These are phyloP conservation scores for Sesamia inferens DNA, from an alignment of 2,888 invertebrate species.

Conservation along the genomic window DNA sequence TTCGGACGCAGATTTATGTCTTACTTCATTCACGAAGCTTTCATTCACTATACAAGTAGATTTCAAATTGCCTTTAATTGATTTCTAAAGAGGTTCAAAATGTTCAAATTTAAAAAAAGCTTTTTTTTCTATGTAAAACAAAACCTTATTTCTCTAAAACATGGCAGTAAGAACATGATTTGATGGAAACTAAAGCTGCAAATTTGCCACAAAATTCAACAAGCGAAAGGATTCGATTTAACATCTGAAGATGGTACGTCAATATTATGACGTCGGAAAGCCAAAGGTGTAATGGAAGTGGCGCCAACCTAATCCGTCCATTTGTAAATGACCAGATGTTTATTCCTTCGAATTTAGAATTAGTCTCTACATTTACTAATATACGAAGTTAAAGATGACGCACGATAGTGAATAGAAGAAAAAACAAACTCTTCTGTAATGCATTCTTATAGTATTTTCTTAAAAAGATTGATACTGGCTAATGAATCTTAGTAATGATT, in stretches of 20 bases:
- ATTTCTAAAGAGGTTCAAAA: not conserved
- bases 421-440: not conserved
- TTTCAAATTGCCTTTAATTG: not conserved
- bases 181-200: not conserved
- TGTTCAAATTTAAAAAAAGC: not conserved
- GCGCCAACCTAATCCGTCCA: constrained; percentile 47
- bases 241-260: constrained; percentile 20
- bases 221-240: not conserved
- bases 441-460: constrained; percentile 1
- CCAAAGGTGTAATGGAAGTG: constrained; percentile 59
- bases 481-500: not conserved
- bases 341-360: constrained; percentile 37
- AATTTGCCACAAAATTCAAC: not conserved
- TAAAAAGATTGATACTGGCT: not conserved
- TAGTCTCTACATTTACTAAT: constrained; percentile 30
- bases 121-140: not conserved
- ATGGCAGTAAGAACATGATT: not conserved
- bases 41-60: not conserved
- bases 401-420: constrained; percentile 9
- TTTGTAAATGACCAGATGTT: constrained; percentile 45
- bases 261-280: constrained; percentile 29
- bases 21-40: not conserved
- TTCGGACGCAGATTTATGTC: not conserved
- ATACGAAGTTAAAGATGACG: constrained; percentile 29
- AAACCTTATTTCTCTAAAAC: not conserved